Evolutionary conservation across 1,140 invertebrate genomes (phyloP), one percentile per base, ranked within the genome.

Genomic region (Sogatella furcifera): DNA sequence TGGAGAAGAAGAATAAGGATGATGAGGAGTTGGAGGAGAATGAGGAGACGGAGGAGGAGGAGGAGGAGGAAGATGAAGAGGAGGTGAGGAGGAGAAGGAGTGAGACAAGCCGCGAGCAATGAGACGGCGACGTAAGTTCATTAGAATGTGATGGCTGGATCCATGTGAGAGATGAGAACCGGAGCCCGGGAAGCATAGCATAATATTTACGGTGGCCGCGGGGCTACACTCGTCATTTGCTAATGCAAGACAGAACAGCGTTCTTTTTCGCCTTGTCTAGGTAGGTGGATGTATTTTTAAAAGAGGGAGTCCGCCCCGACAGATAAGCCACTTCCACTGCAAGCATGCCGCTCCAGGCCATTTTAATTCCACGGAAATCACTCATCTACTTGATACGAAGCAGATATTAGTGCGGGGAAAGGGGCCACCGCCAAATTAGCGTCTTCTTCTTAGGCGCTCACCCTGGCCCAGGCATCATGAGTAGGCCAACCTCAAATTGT

Each of bases 341-440:
- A 10, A 49, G 21, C 21, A 49, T 17, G 21, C 15, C 15, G 46
- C 46, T 22, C 46, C 6, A 14, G 21, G 46, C 46, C 15, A 49
- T 49, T 49, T 49, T 49, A 49, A 49, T 49, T 49, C 46, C 46
- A 15, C 15, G 46, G 15, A 49, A 22, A 49, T 49, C 46, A 49
- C 46, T 49, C 46, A 49, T 49, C 15, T 49, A 49, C 46, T 49
- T 49, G 46, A 49, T 49, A 49, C 46, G 46, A 49, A 49, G 46
- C 6, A 49, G 46, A 49, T 49, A 49, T 49, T 49, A 49, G 46
- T 22, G 46, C 46, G 15, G 46, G 46, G 5, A 19, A 49, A 49
- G 46, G 15, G 46, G 46, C 24, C 15, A 49, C 21, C 6, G 2
- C 21, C 46, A 49, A 38, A 38, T 38, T 38, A 38, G 34, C 34